These are phyloP conservation scores for Sternotherus odoratus DNA, from an alignment of 2,797 vertebrate genomes.

Conservation along the genomic window DNA sequence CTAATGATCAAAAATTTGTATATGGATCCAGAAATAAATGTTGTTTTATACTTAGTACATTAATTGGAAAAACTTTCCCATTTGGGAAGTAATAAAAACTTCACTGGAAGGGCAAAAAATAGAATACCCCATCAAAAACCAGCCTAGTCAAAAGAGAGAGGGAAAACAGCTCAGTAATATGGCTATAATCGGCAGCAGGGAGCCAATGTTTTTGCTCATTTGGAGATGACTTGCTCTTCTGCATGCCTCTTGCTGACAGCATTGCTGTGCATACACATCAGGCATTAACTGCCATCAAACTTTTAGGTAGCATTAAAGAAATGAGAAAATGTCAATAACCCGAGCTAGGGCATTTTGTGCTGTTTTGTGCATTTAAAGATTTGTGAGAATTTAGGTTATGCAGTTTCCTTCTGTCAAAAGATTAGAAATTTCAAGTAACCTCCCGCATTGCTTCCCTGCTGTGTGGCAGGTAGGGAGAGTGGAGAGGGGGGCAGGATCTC, in stretches of 20 bases:
- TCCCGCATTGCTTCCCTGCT: not conserved
- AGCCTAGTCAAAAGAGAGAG: not conserved
- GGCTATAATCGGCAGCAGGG: not conserved
- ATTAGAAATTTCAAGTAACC: not conserved
- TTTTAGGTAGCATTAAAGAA: not conserved
- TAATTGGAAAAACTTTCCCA: not conserved
- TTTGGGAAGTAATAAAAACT: not conserved
- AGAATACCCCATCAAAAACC: fast-evolving
- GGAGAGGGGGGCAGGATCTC: no score
- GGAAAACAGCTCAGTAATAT: not conserved
- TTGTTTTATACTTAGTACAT: not conserved
- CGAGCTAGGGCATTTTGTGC: not conserved
- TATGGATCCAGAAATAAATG: not conserved
- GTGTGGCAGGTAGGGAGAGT: no score
- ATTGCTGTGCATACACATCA: slow-evolving; percentile 18
- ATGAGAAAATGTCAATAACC: not conserved
- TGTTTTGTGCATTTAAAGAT: not conserved
- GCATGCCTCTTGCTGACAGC: fast-evolving
- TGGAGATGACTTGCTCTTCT: not conserved
- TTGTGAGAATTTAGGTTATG: not conserved
- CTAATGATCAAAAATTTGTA: not conserved
- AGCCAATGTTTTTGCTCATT: not conserved
- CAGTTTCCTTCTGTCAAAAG: not conserved
- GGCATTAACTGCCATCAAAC: not conserved
- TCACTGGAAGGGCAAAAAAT: not conserved